phyloP scores from a whole-genome alignment of 1,140 invertebrate genomes.

The Dinothrombium tinctorium region DNA sequence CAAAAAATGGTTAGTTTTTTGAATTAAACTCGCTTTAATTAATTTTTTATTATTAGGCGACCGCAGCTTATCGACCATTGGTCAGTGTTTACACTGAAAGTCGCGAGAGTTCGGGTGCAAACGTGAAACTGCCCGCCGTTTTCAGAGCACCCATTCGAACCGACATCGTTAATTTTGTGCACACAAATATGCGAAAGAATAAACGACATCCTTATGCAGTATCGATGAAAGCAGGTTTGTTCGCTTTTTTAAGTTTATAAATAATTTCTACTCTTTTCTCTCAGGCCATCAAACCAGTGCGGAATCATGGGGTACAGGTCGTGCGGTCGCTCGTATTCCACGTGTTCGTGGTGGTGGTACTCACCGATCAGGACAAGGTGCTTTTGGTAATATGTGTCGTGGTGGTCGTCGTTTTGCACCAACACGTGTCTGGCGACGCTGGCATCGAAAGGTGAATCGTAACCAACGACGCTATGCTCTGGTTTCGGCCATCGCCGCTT shows the following conservation, averaged over 20 bases:
- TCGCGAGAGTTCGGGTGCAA: constrained; percentile 50
- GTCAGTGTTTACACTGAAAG: constrained; percentile 87
- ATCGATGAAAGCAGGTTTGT: constrained; percentile 80
- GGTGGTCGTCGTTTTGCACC: constrained; percentile 99
- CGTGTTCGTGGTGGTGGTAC: constrained; percentile 98
- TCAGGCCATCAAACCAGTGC: constrained; percentile 96
- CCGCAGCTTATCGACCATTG: constrained; percentile 36
- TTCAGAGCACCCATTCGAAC: constrained; percentile 94
- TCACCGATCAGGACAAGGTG: constrained; percentile 96
- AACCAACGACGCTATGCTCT: constrained; percentile 89
- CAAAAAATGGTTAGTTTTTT: no score
- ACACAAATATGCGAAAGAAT: constrained; percentile 87
- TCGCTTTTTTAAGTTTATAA: no score
- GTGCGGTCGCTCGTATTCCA: constrained; percentile 98
- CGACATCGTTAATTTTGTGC: constrained; percentile 91
- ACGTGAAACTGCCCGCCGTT: constrained; percentile 64
- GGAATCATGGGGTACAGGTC: constrained; percentile 99
- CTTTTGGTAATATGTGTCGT: constrained; percentile 99
- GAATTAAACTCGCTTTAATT: no score
- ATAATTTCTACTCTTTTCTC: constrained; percentile 8
- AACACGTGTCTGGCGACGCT: constrained; percentile 87
- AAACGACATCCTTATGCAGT: constrained; percentile 88
- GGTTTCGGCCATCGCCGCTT: constrained; percentile 85
- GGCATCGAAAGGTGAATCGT: constrained; percentile 89
- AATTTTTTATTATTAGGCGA: not conserved